Base-by-base conservation (phyloP, 2,888 invertebrate species). In the Drosophila ezoana region DNA sequence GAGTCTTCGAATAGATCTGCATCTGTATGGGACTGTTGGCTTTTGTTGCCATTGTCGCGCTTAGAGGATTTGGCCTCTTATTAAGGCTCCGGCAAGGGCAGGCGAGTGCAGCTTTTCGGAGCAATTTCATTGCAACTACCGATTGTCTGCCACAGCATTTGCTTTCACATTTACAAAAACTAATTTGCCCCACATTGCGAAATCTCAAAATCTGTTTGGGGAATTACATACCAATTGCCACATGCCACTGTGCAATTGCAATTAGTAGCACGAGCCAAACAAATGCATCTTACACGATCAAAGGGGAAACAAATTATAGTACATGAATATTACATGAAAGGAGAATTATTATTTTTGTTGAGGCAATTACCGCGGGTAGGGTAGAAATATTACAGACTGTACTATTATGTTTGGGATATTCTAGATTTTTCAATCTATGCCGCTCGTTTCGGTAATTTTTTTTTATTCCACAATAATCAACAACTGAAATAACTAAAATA, bases 51-150 rank as follows among this genome's bases (percentile, higher is more conserved):
- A 62, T 62, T 67, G 57, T 51, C 56, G 37, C 58, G 23, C 38
- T 60, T 38, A 28, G 47, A 51, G 54, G 51, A 43, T 38, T 45
- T 43, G 58, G 37, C 63, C 60, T 41, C 67, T 67, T 63, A 67
- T 72, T 63, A 47, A 48, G 45, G 28, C 28, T 28, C 8, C 28
- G 28, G 8, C 28, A 28, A 28, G 28, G 28, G 28, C 28, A 28
- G 8, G 28, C 28, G 8, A 28, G 8, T 28, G 28, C 28, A 28
- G 28, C 28, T 28, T 28, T 28, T 18, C 44, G 38, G 2, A 4
- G 20, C 18, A 14, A 35, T n/a, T 48, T 14, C 45, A 47, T 37
- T 16, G 23, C 28, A 23, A 23, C 16, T 35, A 28, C 47, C 59
- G 33, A 45, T 47, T 48, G 40, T 13, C 41, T 32, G 58, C 5